Conservation (phyloP, 2,888 invertebrate genomes). For the Laspeyria flexula region DNA sequence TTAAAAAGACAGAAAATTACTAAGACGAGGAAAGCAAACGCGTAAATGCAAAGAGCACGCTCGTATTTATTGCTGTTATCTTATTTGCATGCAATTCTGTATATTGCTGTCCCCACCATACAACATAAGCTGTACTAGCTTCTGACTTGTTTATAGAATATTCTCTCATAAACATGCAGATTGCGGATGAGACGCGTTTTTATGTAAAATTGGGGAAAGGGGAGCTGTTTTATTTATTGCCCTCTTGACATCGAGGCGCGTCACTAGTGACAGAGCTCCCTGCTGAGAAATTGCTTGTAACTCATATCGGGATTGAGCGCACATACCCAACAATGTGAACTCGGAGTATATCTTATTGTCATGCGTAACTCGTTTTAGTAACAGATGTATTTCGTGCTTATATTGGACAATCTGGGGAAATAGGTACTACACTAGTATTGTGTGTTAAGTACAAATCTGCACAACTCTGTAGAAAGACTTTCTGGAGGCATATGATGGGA, state of each 20-base stretch:
- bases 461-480: too few species aligned
- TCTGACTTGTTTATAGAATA: conserved; percentile 84
- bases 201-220: conserved; percentile 82
- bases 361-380: neutral
- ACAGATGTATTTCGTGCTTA: too few species aligned
- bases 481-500: too few species aligned
- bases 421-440: too few species aligned
- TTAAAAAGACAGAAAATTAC: conserved; percentile 57
- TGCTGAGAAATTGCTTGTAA: conserved; percentile 67
- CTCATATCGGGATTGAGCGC: conserved; percentile 57
- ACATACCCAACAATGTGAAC: conserved; percentile 13
- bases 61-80: conserved; percentile 80
- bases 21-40: conserved; percentile 58
- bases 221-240: conserved; percentile 84
- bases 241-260: conserved; percentile 77
- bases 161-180: conserved; percentile 86
- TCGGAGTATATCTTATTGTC: conserved; percentile 22
- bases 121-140: conserved; percentile 59
- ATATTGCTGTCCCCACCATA: conserved; percentile 73
- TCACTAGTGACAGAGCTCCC: conserved; percentile 62
- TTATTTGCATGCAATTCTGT: conserved; percentile 84
- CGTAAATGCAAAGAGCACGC: conserved; percentile 52
- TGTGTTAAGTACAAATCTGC: too few species aligned
- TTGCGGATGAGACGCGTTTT: conserved; percentile 84
- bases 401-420: too few species aligned